Base-by-base conservation (phyloP, 2,888 invertebrate species). In the Glomeris marginata region DNA sequence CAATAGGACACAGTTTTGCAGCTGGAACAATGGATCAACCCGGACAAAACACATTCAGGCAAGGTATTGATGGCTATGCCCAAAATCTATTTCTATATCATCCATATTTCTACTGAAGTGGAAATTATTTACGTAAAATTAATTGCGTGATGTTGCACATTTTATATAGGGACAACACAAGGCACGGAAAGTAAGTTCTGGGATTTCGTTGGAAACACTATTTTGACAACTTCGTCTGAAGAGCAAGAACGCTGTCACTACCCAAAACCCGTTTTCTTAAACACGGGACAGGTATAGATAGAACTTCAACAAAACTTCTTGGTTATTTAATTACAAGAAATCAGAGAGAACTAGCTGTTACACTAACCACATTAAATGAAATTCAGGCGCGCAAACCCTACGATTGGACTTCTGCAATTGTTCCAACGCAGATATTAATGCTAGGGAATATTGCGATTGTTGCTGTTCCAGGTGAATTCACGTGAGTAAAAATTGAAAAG, bases 1-100 rank as follows among this genome's bases (percentile, higher is more conserved):
- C 90, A 0, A 85, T 94, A 84, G 94, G 94, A 0, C 90, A 88
- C 67, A 87, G 86, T 62, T 92, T 94, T 69, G 91, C 88, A 0
- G 88, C 87, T 0, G 90, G 90, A 18, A 88, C 88, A 0, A 87
- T 82, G 0, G 88, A 90, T 62, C 88, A 88, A 0, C 84, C 86
- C 0, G 90, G 88, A 0, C 80, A 81, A 22, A 86, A 86, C 62
- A 77, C 79, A 60, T 90, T 90, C 67, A 72, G 73, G 44, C 88
- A 90, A 64, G 88, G 86, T 43, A 55, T 81, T n/a, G 76, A 77
- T 0, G 72, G 28, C 8, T 8, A 28, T 28, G n/a, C n/a, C n/a
- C n/a, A n/a, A n/a, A n/a, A n/a, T 28, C 3, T 28, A 28, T 28
- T 28, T 28, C 3, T 5, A 5, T 28, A 8, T 8, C 3, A 28